These are phyloP conservation scores for Physocephala rufipes DNA, from an alignment of 2,888 invertebrate genomes.

Conservation along the genomic window DNA sequence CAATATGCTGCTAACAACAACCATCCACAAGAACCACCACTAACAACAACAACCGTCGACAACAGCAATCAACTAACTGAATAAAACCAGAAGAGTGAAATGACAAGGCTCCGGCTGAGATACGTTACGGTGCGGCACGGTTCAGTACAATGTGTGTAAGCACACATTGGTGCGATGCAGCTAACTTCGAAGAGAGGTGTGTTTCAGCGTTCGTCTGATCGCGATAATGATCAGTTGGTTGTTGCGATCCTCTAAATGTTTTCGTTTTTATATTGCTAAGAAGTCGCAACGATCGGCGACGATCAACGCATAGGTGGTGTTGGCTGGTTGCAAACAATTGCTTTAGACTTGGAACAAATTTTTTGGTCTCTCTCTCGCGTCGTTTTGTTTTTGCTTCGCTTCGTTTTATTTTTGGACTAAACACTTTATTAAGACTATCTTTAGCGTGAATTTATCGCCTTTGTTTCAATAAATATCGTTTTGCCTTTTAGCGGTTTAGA, in stretches of 20 bases:
- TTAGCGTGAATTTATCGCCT: conserved; percentile 48
- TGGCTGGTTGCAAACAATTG: conserved; percentile 8
- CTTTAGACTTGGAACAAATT: conserved; percentile 7
- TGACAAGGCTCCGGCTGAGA: neutral
- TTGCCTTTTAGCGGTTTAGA: conserved; percentile 47
- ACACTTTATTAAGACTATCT: conserved; percentile 48
- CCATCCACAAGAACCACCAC: neutral
- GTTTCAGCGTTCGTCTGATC: conserved; percentile 23
- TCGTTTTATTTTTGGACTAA: neutral
- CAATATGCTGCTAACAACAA: neutral
- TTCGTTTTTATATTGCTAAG: neutral
- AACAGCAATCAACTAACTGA: neutral
- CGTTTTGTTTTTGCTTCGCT: conserved; percentile 17
- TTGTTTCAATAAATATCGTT: conserved; percentile 56
- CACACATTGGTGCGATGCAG: no score
- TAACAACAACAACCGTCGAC: neutral
- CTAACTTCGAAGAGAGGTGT: conserved; percentile 15
- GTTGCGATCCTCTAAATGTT: neutral
- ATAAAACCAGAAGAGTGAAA: neutral
- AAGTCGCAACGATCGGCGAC: no score
- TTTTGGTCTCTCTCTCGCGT: neutral
- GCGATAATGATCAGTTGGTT: conserved; percentile 42
- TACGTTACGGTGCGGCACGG: no score
- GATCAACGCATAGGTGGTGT: no score
- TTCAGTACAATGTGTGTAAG: no score